Evolutionary conservation across 2,888 invertebrate genomes (phyloP).

Genomic region (Macaria notata): DNA sequence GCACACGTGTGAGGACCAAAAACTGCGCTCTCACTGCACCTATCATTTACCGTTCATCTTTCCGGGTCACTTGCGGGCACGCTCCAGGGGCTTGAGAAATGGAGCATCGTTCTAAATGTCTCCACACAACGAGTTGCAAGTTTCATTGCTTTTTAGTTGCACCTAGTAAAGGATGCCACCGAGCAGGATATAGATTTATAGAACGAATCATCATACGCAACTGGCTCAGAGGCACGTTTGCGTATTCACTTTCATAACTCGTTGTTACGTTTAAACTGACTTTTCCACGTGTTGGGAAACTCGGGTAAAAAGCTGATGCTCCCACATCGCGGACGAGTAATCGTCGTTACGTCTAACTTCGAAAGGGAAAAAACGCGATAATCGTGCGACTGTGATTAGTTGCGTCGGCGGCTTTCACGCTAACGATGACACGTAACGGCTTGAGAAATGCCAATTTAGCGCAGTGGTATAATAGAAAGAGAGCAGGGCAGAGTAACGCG

Average conservation of each 20-base stretch:
- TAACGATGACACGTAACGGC: conserved; percentile 54
- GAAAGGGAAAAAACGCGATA: conserved; percentile 53
- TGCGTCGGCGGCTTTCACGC: conserved; percentile 61
- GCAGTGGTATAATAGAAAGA: conserved; percentile 26
- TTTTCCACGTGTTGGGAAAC: conserved; percentile 76
- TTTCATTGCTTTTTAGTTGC: conserved; percentile 32
- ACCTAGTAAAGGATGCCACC: conserved; percentile 51
- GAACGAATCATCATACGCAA: conserved; percentile 57
- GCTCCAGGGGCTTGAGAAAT: conserved; percentile 40
- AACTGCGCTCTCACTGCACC: conserved; percentile 31
- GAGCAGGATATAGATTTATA: conserved; percentile 53
- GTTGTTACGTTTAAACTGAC: conserved; percentile 72
- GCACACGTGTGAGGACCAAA: conserved; percentile 51
- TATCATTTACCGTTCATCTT: conserved; percentile 54
- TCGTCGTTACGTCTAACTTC: conserved; percentile 56
- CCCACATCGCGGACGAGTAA: conserved; percentile 71
- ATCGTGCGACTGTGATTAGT: conserved; percentile 62
- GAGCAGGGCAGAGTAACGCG: conserved; percentile 29
- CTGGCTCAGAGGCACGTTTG: conserved; percentile 61
- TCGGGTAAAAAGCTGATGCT: conserved; percentile 69
- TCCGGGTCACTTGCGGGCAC: conserved; percentile 53
- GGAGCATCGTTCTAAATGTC: conserved; percentile 40
- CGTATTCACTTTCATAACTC: conserved; percentile 76
- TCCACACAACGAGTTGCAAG: conserved; percentile 35
- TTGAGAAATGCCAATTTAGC: conserved; percentile 37